Percentiles rank a stretch among this genome's conserved stretches.
Evolutionary conservation across 2,888 invertebrate genomes (phyloP).

Genomic region (Hypomecis punctinalis): DNA sequence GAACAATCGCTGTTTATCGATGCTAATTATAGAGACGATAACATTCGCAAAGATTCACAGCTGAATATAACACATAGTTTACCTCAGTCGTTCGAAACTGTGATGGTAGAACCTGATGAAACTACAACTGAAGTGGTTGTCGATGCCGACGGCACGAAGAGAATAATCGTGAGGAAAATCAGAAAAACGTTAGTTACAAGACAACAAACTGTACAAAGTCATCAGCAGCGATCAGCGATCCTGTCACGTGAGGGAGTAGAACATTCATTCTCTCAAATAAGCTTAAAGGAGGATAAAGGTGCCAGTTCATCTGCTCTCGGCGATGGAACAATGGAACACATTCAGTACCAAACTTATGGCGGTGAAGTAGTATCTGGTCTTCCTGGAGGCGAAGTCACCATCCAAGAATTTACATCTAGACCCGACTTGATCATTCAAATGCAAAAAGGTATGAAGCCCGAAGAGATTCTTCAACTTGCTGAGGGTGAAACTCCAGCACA

Average conservation of each 20-base stretch:
- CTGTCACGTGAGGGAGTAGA: slow-evolving; percentile 84
- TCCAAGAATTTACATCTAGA: slow-evolving; percentile 87
- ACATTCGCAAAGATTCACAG: slow-evolving; percentile 86
- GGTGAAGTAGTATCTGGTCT: slow-evolving; percentile 86
- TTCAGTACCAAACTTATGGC: slow-evolving; percentile 87
- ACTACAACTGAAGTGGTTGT: slow-evolving; percentile 93
- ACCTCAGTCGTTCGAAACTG: slow-evolving; percentile 92
- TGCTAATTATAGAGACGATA: slow-evolving; percentile 88
- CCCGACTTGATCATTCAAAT: slow-evolving; percentile 86
- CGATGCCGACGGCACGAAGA: slow-evolving; percentile 92
- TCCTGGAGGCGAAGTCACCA: slow-evolving; percentile 86
- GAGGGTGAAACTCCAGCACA: slow-evolving; percentile 73
- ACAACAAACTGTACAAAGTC: slow-evolving; percentile 87
- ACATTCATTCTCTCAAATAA: slow-evolving; percentile 88
- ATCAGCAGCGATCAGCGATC: slow-evolving; percentile 83
- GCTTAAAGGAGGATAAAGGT: slow-evolving; percentile 87
- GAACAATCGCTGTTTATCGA: slow-evolving; percentile 89
- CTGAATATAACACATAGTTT: slow-evolving; percentile 89
- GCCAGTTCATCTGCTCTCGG: slow-evolving; percentile 84
- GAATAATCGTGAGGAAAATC: slow-evolving; percentile 91
- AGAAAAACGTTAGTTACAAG: slow-evolving; percentile 88
- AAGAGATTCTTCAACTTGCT: slow-evolving; percentile 73
- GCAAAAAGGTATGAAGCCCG: slow-evolving; percentile 83
- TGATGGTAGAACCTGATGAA: slow-evolving; percentile 92
- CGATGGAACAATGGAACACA: slow-evolving; percentile 86